Conservation (phyloP, 2,888 invertebrate genomes). For the Ferdinandea cuprea region DNA sequence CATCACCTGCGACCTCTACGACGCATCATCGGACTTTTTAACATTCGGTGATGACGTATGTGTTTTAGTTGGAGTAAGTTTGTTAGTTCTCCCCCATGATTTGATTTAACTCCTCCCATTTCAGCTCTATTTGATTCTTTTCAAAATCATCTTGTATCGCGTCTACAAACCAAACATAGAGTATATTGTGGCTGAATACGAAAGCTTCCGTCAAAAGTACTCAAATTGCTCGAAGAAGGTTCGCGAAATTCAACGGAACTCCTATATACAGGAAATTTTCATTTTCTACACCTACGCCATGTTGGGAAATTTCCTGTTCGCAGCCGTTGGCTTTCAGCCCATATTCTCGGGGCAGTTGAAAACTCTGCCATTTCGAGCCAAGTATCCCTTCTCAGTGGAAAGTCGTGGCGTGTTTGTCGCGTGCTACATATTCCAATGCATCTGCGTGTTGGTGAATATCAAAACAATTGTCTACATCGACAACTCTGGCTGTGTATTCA, state of each 20-base stretch:
- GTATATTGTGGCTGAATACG: constrained; percentile 69
- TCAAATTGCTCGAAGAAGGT: constrained; percentile 25
- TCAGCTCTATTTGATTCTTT: constrained; percentile 77
- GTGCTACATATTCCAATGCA: constrained; percentile 76
- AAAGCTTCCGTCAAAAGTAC: constrained; percentile 20
- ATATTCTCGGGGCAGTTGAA: constrained; percentile 69
- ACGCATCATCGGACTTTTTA: constrained; percentile 74
- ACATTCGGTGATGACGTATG: constrained; percentile 76
- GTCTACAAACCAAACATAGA: constrained; percentile 76
- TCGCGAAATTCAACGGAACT: constrained; percentile 75
- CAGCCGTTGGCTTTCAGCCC: constrained; percentile 77
- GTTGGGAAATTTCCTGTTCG: constrained; percentile 75
- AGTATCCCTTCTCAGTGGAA: constrained; percentile 77
- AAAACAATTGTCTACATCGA: constrained; percentile 77
- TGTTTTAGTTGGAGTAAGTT: constrained; percentile 75
- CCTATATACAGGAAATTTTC: constrained; percentile 76
- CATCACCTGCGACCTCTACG: constrained; percentile 75
- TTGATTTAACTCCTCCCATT: too few species aligned
- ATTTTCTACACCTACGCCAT: constrained; percentile 49
- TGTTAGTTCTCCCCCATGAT: not conserved
- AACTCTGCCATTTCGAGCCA: constrained; percentile 76
- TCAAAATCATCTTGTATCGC: constrained; percentile 75
- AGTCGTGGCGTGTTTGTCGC: constrained; percentile 36
- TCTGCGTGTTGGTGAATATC: constrained; percentile 75
- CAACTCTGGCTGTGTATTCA: constrained; percentile 74